Conservation (phyloP, 2,113 vertebrate genomes). For the Oxyruncus cristatus region DNA sequence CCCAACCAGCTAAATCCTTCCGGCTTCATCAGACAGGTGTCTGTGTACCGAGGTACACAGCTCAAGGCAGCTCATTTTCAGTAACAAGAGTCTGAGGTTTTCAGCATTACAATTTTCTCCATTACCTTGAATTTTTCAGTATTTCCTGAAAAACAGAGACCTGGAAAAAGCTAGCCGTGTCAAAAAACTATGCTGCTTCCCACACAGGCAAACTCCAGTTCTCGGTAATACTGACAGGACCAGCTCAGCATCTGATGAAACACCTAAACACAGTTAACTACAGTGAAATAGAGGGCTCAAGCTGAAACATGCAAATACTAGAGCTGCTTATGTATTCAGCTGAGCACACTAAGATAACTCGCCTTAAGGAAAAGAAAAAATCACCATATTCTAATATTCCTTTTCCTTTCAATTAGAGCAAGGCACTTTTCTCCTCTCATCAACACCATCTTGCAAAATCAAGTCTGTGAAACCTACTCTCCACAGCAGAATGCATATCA, state of each 20-base stretch:
- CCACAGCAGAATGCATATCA: background rate
- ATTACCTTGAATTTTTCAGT: background rate
- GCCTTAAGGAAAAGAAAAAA: background rate
- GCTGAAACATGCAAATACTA: background rate
- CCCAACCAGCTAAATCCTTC: background rate
- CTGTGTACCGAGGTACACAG: background rate
- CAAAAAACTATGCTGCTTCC: background rate
- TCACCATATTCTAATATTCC: background rate
- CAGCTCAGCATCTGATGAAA: background rate
- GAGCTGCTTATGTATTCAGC: background rate
- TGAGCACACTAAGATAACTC: background rate
- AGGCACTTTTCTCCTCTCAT: background rate
- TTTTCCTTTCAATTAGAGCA: background rate
- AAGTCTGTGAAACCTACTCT: background rate
- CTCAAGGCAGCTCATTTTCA: background rate
- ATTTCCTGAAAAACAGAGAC: background rate
- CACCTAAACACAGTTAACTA: background rate
- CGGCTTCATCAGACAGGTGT: background rate
- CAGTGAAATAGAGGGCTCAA: background rate
- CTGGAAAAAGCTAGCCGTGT: background rate
- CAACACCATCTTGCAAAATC: background rate
- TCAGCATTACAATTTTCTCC: background rate
- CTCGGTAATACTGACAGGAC: background rate
- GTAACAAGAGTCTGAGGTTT: accelerated
- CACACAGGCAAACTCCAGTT: background rate